Evolutionary conservation across 2,797 vertebrate genomes (phyloP), one percentile per base, ranked within the genome.

Genomic region (Gadopsis marmoratus): DNA sequence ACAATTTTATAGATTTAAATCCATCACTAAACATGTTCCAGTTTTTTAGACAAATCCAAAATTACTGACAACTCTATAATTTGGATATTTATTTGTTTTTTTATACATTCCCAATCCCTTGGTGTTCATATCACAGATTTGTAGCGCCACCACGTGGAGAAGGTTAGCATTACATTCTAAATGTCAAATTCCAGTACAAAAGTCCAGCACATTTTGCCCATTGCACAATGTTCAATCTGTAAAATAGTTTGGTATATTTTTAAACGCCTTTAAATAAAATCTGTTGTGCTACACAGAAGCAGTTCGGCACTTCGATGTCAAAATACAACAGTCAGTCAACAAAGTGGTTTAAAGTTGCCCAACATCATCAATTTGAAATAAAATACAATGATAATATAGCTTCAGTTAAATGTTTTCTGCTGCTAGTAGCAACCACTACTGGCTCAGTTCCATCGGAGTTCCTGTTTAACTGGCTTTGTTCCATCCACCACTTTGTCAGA

Each of bases 91-190:
- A 26, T 26, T 26, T 26, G 2, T 26, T 26, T 26, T 59, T 48
- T 74, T 13, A 33, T 47, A n/a, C 3, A 31, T 37, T 26, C 4
- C 4, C 4, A 10, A 7, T 74, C 23, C 5, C 3, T 45, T 1
- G 9, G 35, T 48, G 31, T 35, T 68, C 3, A 8, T 61, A 37
- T 19, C 12, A 74, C 43, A 81, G 83, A 31, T 79, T 23, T 82
- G 64, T 23, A 81, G 79, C 86, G 0, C 89, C 89, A 55, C 83
- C 89, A 62, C 2, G 31, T 91, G 91, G 90, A 53, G 0, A n/a
- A 13, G 3, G 0, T 3, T 43, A 7, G 71, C 5, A 88, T 50
- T 89, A 63, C 83, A 75, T 0, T 14, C 1, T 6, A 26, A 61
- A 62, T 11, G 5, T 54, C 23, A 13, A n/a, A 29, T 4, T 12